A percentile compares a stretch with the other conserved stretches of the same genome.
phyloP scores from a whole-genome alignment of 2,888 invertebrate species.

The Agrilus mali region DNA sequence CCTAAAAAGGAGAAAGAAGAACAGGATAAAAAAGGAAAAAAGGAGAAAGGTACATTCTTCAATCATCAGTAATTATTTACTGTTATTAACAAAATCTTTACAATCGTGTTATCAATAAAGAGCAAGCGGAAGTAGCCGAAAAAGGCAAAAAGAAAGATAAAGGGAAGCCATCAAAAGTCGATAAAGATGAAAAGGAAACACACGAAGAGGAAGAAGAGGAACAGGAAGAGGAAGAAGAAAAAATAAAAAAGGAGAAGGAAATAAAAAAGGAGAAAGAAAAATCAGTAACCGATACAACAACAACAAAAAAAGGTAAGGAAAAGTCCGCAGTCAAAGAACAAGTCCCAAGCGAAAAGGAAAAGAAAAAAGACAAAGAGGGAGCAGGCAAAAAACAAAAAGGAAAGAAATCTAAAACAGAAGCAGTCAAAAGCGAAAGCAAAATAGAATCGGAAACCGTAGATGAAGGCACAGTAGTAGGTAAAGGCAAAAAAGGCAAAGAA shows the following conservation, averaged over 20 bases:
- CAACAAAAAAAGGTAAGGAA: conserved; percentile 17
- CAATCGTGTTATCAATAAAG: too few species aligned
- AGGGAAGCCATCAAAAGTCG: not conserved
- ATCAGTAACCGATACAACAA: conserved; percentile 6
- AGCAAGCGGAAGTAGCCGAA: not conserved
- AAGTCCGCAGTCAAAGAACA: conserved; percentile 7
- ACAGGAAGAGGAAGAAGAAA: conserved; percentile 9
- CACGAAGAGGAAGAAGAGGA: not conserved
- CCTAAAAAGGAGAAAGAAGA: not conserved
- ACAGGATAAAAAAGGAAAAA: conserved; percentile 14
- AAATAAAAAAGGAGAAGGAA: conserved; percentile 17
- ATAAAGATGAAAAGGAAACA: not conserved
- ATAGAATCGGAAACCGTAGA: not conserved
- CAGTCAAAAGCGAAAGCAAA: too few species aligned
- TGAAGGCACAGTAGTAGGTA: conserved; percentile 19
- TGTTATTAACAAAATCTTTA: too few species aligned
- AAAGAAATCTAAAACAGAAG: conserved; percentile 24
- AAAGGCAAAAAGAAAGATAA: not conserved
- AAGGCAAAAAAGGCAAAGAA: conserved; percentile 25
- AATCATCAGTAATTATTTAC: too few species aligned
- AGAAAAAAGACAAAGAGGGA: conserved; percentile 30
- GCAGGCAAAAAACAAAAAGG: conserved; percentile 24
- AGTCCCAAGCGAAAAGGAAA: conserved; percentile 4
- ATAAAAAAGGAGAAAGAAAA: not conserved
- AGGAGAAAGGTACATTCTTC: conserved; percentile 10